Percentiles rank a stretch among this genome's conserved stretches.
These are phyloP conservation scores for Eulemur rubriventer DNA, from an alignment of 2,797 vertebrate species.

Conservation along the genomic window DNA sequence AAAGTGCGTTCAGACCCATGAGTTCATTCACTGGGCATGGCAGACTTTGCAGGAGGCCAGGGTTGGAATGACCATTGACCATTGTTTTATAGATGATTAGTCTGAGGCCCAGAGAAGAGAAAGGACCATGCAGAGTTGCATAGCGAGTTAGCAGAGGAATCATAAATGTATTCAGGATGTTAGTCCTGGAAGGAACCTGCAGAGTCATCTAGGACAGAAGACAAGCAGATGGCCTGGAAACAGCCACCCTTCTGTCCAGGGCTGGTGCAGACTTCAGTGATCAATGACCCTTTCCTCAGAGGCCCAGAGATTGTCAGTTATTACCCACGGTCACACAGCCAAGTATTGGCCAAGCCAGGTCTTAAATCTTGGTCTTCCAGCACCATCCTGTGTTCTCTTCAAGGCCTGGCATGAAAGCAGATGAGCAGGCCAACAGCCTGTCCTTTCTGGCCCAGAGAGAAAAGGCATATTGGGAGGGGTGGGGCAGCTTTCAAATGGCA, in stretches of 20 bases:
- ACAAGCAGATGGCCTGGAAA: neutral
- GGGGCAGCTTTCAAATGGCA: neutral
- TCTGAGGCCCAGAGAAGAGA: neutral
- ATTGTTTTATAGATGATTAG: neutral
- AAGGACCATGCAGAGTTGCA: neutral
- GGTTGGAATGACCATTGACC: neutral
- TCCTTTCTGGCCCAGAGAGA: constrained; percentile 30
- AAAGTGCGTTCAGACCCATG: neutral
- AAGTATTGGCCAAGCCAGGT: neutral
- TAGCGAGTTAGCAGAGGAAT: neutral
- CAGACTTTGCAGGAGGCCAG: neutral
- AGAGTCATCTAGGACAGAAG: neutral
- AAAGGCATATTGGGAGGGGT: neutral
- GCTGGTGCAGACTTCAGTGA: neutral
- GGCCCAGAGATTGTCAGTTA: constrained; percentile 9
- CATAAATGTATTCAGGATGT: neutral
- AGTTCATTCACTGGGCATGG: neutral
- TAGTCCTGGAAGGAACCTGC: neutral
- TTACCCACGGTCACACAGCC: neutral
- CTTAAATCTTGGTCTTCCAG: neutral
- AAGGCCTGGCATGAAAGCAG: neutral
- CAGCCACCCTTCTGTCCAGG: neutral
- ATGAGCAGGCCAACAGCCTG: neutral
- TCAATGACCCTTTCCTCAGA: neutral
- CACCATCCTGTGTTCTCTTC: neutral